These are phyloP conservation scores for Diadumene lineata DNA, from an alignment of 92 coral and sea anemone species.

Conservation along the genomic window DNA sequence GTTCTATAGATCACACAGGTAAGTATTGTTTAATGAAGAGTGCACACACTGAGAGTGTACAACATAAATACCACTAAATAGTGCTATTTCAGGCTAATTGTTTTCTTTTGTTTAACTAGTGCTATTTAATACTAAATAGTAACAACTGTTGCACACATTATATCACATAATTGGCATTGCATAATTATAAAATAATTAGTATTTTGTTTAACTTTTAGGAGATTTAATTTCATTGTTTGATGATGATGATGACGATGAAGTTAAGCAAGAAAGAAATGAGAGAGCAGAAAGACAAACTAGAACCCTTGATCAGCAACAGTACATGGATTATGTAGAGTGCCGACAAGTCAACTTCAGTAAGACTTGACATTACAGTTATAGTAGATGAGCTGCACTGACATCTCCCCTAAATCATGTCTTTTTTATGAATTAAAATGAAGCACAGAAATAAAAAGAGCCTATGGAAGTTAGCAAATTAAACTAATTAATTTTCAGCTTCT, in stretches of 20 bases:
- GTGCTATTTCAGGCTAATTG: too few relatives aligned
- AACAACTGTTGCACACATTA: too few relatives aligned
- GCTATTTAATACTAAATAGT: too few relatives aligned
- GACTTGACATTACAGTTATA: slow-evolving; percentile 15
- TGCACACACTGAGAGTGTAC: too few relatives aligned
- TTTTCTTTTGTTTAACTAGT: too few relatives aligned
- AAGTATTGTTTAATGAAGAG: slow-evolving; percentile 3
- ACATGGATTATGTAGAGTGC: slow-evolving; percentile 92
- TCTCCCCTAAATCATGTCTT: too few relatives aligned
- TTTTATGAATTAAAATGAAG: too few relatives aligned
- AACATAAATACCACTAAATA: too few relatives aligned
- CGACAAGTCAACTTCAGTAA: slow-evolving; percentile 97
- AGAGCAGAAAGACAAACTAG: slow-evolving; percentile 91
- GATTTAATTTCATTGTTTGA: slow-evolving; percentile 83
- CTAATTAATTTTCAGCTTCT: too few relatives aligned
- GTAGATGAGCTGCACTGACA: background rate
- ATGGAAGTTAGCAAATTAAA: too few relatives aligned
- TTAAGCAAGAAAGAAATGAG: slow-evolving; percentile 89
- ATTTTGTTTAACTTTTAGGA: slow-evolving; percentile 25
- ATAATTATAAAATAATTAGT: background rate
- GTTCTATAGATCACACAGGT: slow-evolving; percentile 94
- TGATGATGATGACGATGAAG: slow-evolving; percentile 89
- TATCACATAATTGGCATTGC: background rate
- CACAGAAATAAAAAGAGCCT: too few relatives aligned
- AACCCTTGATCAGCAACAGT: slow-evolving; percentile 92